Percentiles rank a stretch among this genome's conserved stretches.
Evolutionary conservation across 2,888 invertebrate species (phyloP).

Genomic region (Sericinus montela): DNA sequence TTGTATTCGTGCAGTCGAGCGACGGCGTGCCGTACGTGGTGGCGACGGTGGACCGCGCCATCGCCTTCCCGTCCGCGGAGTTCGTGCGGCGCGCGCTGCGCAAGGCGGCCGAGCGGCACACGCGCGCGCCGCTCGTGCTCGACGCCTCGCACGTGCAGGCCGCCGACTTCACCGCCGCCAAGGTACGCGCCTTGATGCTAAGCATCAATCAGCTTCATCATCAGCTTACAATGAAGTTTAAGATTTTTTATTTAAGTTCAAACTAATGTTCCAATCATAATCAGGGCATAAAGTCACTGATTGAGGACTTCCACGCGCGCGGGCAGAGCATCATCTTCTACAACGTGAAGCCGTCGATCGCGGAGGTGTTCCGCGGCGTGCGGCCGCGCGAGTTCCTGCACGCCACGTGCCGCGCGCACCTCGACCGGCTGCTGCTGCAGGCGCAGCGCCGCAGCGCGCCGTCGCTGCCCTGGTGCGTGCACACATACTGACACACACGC

Average conservation of each 20-base stretch:
- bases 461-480: neutral
- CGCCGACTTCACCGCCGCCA: conserved; percentile 89
- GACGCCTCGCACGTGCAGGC: conserved; percentile 90
- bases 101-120: conserved; percentile 80
- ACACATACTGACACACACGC: too few relatives aligned
- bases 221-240: too few relatives aligned
- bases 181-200: conserved; percentile 54
- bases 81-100: conserved; percentile 85
- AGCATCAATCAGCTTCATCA: too few relatives aligned
- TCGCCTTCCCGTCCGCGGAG: conserved; percentile 91
- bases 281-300: conserved; percentile 84
- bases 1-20: conserved; percentile 39
- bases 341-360: conserved; percentile 86
- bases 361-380: conserved; percentile 84
- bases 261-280: too few relatives aligned
- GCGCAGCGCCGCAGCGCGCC: conserved; percentile 21
- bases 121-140: conserved; percentile 84
- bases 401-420: conserved; percentile 52
- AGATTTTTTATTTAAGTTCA: too few relatives aligned
- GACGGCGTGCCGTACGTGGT: conserved; percentile 74
- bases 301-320: conserved; percentile 83
- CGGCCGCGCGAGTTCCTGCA: conserved; percentile 84
- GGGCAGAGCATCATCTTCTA: conserved; percentile 86
- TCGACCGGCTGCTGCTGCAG: conserved; percentile 52
- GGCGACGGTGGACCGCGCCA: conserved; percentile 84